phyloP scores from a whole-genome alignment of 64 coral and sea anemone species.

The Montipora sp. region DNA sequence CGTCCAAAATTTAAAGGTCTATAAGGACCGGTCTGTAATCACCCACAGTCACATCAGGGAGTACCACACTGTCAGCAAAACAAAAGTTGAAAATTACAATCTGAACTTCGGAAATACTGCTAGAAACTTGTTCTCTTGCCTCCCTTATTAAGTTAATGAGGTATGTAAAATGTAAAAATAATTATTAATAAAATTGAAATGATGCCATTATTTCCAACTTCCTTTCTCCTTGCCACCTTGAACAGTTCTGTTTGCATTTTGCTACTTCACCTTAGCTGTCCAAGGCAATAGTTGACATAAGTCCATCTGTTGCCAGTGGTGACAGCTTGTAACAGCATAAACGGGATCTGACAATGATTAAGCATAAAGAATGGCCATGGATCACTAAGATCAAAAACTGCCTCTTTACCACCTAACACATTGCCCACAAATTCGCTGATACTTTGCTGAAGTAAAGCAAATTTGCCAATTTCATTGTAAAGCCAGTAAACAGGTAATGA shows the following conservation, averaged over 20 bases:
- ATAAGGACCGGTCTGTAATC: too few species aligned
- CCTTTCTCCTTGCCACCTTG: too few species aligned
- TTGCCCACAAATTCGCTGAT: not conserved
- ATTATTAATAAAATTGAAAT: too few species aligned
- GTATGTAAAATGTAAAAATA: too few species aligned
- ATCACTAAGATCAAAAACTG: constrained; percentile 57
- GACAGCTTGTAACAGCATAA: constrained; percentile 30
- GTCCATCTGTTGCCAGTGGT: constrained; percentile 21
- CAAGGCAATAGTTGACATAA: constrained; percentile 21
- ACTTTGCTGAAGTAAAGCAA: constrained; percentile 26
- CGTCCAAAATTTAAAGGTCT: too few species aligned
- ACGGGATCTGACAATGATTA: constrained; percentile 31
- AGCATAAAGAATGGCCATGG: constrained; percentile 62
- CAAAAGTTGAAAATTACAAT: too few species aligned
- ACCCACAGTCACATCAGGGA: too few species aligned
- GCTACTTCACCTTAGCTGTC: not conserved
- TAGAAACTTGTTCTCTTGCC: too few species aligned
- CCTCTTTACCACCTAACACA: constrained; percentile 41
- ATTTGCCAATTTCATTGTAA: constrained; percentile 61
- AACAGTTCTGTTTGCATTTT: not conserved
- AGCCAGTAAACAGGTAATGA: constrained; percentile 62
- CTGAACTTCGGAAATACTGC: too few species aligned
- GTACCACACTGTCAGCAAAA: too few species aligned
- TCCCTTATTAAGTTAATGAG: too few species aligned
- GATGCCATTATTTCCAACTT: too few species aligned